Percentiles rank a stretch among this genome's conserved stretches.
phyloP scores from a whole-genome alignment of 2,888 invertebrate species.

The Zhengitettix transpicula region DNA sequence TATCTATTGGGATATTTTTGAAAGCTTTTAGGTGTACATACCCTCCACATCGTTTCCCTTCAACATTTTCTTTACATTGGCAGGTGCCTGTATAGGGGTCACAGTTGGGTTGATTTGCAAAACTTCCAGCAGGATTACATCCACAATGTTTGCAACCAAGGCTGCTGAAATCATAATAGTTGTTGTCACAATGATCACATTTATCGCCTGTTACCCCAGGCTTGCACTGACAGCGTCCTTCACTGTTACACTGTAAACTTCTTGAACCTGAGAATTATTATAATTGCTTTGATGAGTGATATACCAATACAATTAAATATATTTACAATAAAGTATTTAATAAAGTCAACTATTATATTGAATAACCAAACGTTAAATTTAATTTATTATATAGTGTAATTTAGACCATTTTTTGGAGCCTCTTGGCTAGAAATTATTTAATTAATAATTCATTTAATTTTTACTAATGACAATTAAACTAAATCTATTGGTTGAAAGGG shows the following conservation, averaged over 20 bases:
- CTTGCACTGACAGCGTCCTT: conserved; percentile 90
- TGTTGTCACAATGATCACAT: conserved; percentile 73
- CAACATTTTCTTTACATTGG: conserved; percentile 81
- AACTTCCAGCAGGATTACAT: conserved; percentile 72
- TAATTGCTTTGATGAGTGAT: not conserved
- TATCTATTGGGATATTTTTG: no score
- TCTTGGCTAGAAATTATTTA: no score
- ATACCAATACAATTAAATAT: no score
- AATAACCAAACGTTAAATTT: no score
- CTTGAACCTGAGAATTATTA: conserved; percentile 47
- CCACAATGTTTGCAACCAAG: conserved; percentile 88
- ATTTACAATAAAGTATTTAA: no score
- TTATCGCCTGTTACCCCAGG: conserved; percentile 89
- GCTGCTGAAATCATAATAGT: conserved; percentile 77
- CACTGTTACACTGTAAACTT: conserved; percentile 75
- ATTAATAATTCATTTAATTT: no score
- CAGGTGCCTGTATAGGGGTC: conserved; percentile 68
- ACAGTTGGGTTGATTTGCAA: conserved; percentile 65
- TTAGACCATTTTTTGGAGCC: no score
- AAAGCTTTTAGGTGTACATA: conserved; percentile 25
- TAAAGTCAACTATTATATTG: no score
- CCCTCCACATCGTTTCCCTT: conserved; percentile 85
- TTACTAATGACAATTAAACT: no score
- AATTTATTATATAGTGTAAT: no score
- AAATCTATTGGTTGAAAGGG: no score